Evolutionary conservation across 1,140 invertebrate species (phyloP).

Genomic region (Hyphantria cunea): DNA sequence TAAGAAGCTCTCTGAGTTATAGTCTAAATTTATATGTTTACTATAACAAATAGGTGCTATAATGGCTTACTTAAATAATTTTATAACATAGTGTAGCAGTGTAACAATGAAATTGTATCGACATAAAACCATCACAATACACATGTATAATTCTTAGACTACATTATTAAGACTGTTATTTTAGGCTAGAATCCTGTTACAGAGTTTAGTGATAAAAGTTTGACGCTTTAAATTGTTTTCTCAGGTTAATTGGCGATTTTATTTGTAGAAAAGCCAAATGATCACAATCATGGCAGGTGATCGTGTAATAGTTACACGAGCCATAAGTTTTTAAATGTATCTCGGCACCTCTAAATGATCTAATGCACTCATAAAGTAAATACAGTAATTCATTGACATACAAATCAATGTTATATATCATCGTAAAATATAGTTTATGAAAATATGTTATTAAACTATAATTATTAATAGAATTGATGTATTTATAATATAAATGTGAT

Average conservation of each 20-base stretch:
- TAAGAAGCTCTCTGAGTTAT: constrained; percentile 40
- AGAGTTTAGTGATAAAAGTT: constrained; percentile 23
- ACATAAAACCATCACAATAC: constrained; percentile 44
- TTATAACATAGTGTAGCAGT: constrained; percentile 16
- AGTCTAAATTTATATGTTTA: constrained; percentile 27
- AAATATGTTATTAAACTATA: constrained; percentile 31
- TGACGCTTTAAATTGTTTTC: constrained; percentile 25
- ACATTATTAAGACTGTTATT: constrained; percentile 40
- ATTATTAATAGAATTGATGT: constrained; percentile 22
- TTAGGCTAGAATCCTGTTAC: constrained; percentile 27
- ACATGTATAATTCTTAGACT: no score
- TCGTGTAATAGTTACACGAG: not conserved
- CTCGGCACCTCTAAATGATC: not conserved
- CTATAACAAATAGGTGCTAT: constrained; percentile 66
- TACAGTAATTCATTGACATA: constrained; percentile 20
- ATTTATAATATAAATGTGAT: constrained; percentile 34
- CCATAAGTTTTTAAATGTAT: no score
- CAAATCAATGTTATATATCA: constrained; percentile 12
- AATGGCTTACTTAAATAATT: constrained; percentile 69
- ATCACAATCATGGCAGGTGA: not conserved
- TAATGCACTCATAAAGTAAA: constrained; percentile 1
- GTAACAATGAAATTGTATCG: constrained; percentile 38
- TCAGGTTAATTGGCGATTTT: not conserved
- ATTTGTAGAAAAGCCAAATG: not conserved
- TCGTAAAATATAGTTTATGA: constrained; percentile 30